Evolutionary conservation across 2,113 vertebrate genomes (phyloP).

Genomic region (Spizaetus ornatus): DNA sequence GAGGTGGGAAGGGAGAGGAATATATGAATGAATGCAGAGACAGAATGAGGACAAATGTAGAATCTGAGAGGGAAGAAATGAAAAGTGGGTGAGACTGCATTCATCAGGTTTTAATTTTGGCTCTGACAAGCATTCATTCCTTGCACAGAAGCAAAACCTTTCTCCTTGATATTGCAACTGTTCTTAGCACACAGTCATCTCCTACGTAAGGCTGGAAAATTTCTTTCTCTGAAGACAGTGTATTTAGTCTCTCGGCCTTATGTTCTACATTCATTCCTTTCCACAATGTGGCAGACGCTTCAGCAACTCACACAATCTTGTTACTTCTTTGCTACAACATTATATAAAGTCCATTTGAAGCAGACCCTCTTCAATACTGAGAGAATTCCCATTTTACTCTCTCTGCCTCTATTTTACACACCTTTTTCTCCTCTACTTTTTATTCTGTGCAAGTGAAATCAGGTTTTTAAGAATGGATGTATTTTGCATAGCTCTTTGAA

Average conservation of each 20-base stretch:
- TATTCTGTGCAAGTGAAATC: not conserved
- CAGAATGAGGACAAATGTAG: conserved; percentile 38
- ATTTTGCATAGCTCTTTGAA: not conserved
- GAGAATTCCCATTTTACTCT: not conserved
- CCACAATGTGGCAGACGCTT: not conserved
- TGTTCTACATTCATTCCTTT: not conserved
- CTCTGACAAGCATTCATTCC: conserved; percentile 36
- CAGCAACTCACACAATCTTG: not conserved
- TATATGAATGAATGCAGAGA: conserved; percentile 44
- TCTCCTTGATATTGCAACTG: not conserved
- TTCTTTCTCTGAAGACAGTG: not conserved
- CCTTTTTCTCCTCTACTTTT: not conserved
- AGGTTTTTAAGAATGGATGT: not conserved
- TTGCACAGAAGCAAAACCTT: not conserved
- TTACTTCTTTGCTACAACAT: not conserved
- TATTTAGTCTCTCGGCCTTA: not conserved
- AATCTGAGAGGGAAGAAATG: not conserved
- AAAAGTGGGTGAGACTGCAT: conserved; percentile 33
- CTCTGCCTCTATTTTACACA: not conserved
- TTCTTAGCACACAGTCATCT: not conserved
- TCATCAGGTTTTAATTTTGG: conserved; percentile 62
- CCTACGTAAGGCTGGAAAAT: not conserved
- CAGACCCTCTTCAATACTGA: not conserved
- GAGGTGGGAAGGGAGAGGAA: conserved; percentile 28
- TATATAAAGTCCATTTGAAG: conserved; percentile 1